These are phyloP conservation scores for Dromas ardeola DNA, from an alignment of 2,113 vertebrate genomes.

Conservation along the genomic window DNA sequence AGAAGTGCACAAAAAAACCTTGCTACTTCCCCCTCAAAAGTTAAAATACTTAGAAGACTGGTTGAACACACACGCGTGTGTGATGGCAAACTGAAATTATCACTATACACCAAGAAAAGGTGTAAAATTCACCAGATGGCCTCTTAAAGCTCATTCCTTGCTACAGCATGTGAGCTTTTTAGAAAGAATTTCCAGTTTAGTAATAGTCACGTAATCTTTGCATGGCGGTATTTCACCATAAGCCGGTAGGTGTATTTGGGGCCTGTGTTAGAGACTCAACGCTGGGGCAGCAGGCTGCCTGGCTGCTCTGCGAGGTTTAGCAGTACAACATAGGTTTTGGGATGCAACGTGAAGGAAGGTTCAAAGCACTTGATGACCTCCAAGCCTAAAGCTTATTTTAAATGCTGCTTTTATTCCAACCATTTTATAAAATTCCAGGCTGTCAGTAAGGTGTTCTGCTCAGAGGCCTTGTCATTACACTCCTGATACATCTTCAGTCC, in stretches of 20 bases:
- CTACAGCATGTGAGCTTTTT: background rate
- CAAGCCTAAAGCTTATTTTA: background rate
- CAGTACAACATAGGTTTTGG: background rate
- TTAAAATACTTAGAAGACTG: background rate
- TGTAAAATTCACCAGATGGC: background rate
- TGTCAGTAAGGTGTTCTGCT: background rate
- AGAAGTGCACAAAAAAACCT: background rate
- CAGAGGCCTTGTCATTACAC: background rate
- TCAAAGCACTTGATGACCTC: background rate
- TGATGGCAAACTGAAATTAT: background rate
- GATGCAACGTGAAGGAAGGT: background rate
- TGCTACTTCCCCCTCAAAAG: fast-evolving
- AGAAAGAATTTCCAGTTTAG: background rate
- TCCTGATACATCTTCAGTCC: fast-evolving
- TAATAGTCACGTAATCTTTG: background rate
- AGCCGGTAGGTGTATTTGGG: background rate
- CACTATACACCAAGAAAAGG: background rate
- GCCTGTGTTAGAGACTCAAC: background rate
- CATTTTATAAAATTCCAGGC: background rate
- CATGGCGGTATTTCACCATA: background rate
- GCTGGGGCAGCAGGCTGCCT: background rate
- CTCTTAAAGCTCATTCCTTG: background rate
- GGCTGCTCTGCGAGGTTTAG: background rate
- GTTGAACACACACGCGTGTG: background rate
- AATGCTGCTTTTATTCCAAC: background rate